Base-by-base conservation (phyloP, 2,797 vertebrate genomes). In the Neosilurus hyrtlii region DNA sequence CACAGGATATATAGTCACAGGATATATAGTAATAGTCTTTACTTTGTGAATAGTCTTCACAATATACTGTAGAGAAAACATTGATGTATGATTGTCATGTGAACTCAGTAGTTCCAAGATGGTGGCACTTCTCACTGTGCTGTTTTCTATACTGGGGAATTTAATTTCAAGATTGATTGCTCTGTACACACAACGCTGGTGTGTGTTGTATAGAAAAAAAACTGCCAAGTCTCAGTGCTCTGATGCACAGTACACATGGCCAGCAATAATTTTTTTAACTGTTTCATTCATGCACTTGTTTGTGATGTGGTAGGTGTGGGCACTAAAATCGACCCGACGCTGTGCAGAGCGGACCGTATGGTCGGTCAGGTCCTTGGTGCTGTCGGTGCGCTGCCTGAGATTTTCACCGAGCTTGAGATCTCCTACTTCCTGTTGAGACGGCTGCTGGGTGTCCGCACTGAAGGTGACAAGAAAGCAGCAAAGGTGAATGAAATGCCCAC, bases 281-380 rank as follows among this genome's bases (percentile, higher is more conserved):
- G 63, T 67, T 35, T n/a, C 2, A 49, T 59, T 51, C 52, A 65
- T 67, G 52, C 51, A 49, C 54, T 73, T 59, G 54, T 83, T 59
- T 83, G n/a, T 15, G 68, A 59, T 68, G 82, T 30, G 30, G 30
- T 86, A 99, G 98, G 98, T 89, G 97, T 99, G 87, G 98, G 97
- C 88, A 99, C 98, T 0, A 99, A 99, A 91, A 99, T 99, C 43
- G 97, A 99, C 90, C 98, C 98, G 8, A 99, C 97, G 0, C 90
- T 99, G 88, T 99, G 98, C 92, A 93, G 97, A 37, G 97, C 98
- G 4, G 98, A 99, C 89, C 95, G 97, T 85, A 99, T 99, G 98
- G 97, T 99, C n/a, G 98, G 98, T 3, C 98, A 99, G 86, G 98
- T 99, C 61, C 95, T 99, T 30, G 98, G 98, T 0, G 98, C 98